Conservation (phyloP, 1,140 invertebrate species). For the Drosophila prosaltans region DNA sequence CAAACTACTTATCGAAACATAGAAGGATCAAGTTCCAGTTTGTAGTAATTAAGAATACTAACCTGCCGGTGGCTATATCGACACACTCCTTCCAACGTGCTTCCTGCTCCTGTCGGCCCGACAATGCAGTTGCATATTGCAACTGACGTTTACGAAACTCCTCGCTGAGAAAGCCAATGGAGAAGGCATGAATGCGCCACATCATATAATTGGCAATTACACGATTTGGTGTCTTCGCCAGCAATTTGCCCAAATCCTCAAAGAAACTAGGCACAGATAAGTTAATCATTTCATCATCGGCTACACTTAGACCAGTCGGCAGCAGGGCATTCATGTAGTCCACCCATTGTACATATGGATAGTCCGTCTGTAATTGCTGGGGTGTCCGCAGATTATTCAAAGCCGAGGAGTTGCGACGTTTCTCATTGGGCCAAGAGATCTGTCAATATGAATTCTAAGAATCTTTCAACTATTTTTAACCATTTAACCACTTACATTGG, state of each 20-base stretch:
- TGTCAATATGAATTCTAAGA: conserved; percentile 66
- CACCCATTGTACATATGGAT: conserved; percentile 85
- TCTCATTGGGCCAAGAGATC: conserved; percentile 95
- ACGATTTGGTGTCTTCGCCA: conserved; percentile 84
- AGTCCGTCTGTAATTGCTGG: conserved; percentile 88
- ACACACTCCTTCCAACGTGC: conserved; percentile 94
- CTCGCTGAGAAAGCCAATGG: conserved; percentile 90
- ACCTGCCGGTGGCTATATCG: conserved; percentile 88
- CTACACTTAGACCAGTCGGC: conserved; percentile 85
- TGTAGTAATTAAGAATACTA: conserved; percentile 39
- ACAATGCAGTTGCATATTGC: conserved; percentile 89
- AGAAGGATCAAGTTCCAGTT: not conserved
- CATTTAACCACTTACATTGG: conserved; percentile 87
- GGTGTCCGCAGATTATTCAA: conserved; percentile 96
- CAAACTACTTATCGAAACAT: conserved; percentile 4
- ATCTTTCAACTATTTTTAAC: no score
- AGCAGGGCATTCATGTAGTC: conserved; percentile 92
- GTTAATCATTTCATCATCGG: conserved; percentile 89
- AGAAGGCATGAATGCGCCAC: conserved; percentile 90
- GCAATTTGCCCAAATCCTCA: conserved; percentile 86
- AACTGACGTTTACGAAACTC: conserved; percentile 88
- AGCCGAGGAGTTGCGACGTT: conserved; percentile 94
- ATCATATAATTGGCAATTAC: conserved; percentile 90
- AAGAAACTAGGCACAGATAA: conserved; percentile 92
- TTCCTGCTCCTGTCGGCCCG: conserved; percentile 89